Base-by-base conservation (phyloP, 2,888 invertebrate species). In the Dendrolimus houi region DNA sequence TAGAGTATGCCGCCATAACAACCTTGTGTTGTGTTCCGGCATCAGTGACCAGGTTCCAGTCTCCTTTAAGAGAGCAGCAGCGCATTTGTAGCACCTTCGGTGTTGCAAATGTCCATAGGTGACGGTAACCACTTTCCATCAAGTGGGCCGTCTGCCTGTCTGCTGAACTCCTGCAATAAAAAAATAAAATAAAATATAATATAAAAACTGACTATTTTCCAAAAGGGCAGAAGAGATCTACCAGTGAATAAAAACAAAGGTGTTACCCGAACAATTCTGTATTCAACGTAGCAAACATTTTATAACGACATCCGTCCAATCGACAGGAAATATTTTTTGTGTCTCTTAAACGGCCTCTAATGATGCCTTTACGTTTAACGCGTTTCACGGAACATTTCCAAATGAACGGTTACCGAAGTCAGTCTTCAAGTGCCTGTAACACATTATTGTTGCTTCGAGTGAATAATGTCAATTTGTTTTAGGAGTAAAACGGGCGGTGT, bases 251-350 rank as follows among this genome's bases (percentile, higher is more conserved):
- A 47, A 47, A 47, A 47, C 47, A 47, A 47, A 47, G 47, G 47
- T 47, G 47, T 47, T 47, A 47, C 29, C 17, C 47, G 47, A 12
- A 47, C 47, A 47, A 47, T 6, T 47, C 47, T 47, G 47, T 47
- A 47, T n/a, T 54, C n/a, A 54, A n/a, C 29, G 54, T 8, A 57
- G 54, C 54, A 52, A 54, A 74, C 62, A 64, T 68, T 72, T 80
- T 80, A 75, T 77, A 83, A 81, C 74, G 74, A 77, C 64, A 72
- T 71, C 70, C 68, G 65, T 70, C 63, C 69, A 72, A 71, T 75
- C 66, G 71, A 60, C 58, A 47, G 64, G 66, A 67, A 72, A 72
- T 69, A 69, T 68, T 69, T 68, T 70, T 66, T 67, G 64, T 69
- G 66, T 71, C 62, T 54, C 29, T 29, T 29, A 61, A 63, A 70